Evolutionary conservation across 2,888 invertebrate genomes (phyloP).

Genomic region (Caenorhabditis drosophilae): DNA sequence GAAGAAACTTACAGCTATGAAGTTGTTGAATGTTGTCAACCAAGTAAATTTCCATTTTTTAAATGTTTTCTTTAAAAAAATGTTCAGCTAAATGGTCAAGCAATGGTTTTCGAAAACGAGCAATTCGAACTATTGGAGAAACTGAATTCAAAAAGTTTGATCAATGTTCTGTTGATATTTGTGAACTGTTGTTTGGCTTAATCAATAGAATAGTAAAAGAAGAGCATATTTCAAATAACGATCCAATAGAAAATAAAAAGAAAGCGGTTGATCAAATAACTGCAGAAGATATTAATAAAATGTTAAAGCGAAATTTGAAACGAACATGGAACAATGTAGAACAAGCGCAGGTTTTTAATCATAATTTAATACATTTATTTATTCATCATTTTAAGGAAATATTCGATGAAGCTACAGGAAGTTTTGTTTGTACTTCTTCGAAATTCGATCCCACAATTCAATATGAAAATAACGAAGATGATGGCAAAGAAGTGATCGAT

Average conservation of each 20-base stretch:
- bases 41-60: conserved; percentile 18
- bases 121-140: conserved; percentile 26
- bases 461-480: conserved; percentile 25
- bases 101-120: conserved; percentile 30
- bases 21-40: conserved; percentile 27
- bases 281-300: conserved; percentile 20
- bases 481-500: conserved; percentile 19
- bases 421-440: not conserved
- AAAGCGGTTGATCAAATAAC: conserved; percentile 13
- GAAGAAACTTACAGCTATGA: conserved; percentile 36
- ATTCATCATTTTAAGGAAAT: conserved; percentile 10
- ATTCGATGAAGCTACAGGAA: conserved; percentile 11
- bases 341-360: conserved; percentile 6
- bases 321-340: conserved; percentile 4
- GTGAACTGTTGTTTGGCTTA: conserved; percentile 31
- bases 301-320: conserved; percentile 22
- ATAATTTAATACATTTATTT: not conserved
- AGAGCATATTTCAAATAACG: conserved; percentile 9
- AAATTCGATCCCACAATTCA: conserved; percentile 12
- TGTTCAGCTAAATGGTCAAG: conserved; percentile 46
- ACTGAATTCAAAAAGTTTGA: conserved; percentile 31
- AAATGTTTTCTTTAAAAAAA: not conserved
- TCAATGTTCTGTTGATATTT: conserved; percentile 38
- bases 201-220: conserved; percentile 25
- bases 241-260: not conserved